Evolutionary conservation across 2,113 vertebrate species (phyloP), one percentile per base, ranked within the genome.

Genomic region (Prochilodus magdalenae): DNA sequence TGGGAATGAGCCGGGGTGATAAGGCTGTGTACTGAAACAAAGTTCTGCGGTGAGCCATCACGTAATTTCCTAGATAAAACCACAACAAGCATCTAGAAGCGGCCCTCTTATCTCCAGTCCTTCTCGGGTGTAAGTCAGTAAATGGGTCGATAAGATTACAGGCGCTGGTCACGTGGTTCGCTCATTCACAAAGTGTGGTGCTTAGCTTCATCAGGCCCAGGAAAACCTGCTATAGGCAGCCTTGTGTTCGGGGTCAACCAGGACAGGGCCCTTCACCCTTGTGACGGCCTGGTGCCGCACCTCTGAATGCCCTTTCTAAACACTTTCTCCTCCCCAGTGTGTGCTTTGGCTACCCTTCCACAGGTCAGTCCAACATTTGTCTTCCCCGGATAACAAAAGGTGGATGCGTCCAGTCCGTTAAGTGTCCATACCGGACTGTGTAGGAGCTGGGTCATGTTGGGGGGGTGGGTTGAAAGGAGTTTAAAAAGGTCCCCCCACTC

Each of bases 361-460:
- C 20, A 18, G 73, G 20, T 18, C 51, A 24, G 7, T 16, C 30
- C 14, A 63, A 18, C 36, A 33, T 55, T 89, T 67, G 84, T 88
- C 90, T 87, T 53, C 74, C 88, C 86, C 85, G 82, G 90, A 93
- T 92, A 89, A 93, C 91, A 94, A 93, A 90, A 85, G 91, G 67
- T 84, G 88, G 44, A 16, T 70, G 12, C 74, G 75, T 83, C 80
- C 75, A 83, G 75, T 85, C 83, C 79, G 78, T 87, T 85, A 83
- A 88, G 89, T 83, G 81, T 79, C 77, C 80, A 85, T 86, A 84
- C 85, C 89, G 6, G 74, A 70, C 67, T 49, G 66, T 11, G 22
- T 62, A 53, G 60, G 66, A 84, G 2, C 47, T 82, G 49, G n/a
- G n/a, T n/a, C n/a, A n/a, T n/a, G n/a, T n/a, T n/a, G 83, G 78